Evolutionary conservation across 2,797 vertebrate genomes (phyloP).

Genomic region (Chaetophractus vellerosus): DNA sequence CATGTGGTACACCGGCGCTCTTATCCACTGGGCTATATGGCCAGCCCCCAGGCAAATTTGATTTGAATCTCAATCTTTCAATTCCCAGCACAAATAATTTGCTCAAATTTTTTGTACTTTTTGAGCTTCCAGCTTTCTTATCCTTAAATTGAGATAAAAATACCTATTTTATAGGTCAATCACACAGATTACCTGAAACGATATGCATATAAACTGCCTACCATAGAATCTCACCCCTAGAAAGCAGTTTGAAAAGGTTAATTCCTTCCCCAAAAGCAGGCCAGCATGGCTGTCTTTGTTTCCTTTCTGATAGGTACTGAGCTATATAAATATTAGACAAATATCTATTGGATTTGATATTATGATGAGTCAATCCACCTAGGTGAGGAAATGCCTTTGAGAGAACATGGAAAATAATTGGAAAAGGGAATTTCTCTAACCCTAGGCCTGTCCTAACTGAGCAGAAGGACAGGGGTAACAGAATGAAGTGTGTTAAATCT

Average conservation of each 20-base stretch:
- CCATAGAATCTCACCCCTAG: neutral
- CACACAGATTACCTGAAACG: slow-evolving; percentile 1
- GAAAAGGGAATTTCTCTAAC: slow-evolving; percentile 64
- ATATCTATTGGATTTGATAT: neutral
- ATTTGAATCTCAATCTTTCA: neutral
- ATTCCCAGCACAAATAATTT: slow-evolving; percentile 14
- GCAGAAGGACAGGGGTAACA: slow-evolving; percentile 47
- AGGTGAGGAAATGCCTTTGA: slow-evolving; percentile 31
- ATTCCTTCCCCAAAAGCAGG: neutral
- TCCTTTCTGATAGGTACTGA: neutral
- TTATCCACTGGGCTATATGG: too few species aligned
- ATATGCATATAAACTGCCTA: neutral
- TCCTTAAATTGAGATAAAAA: neutral
- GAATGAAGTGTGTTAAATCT: neutral
- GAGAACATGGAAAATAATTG: slow-evolving; percentile 63
- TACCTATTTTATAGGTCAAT: neutral
- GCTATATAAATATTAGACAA: slow-evolving; percentile 29
- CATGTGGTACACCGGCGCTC: too few species aligned
- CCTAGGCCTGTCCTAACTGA: slow-evolving; percentile 17
- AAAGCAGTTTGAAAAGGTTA: neutral
- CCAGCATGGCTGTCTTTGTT: neutral
- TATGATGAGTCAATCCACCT: neutral
- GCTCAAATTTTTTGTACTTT: slow-evolving; percentile 11
- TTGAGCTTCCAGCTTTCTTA: slow-evolving; percentile 49
- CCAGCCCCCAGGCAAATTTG: slow-evolving; percentile 43